Evolutionary conservation across 2,113 vertebrate genomes (phyloP).

Genomic region (Cavia porcellus): DNA sequence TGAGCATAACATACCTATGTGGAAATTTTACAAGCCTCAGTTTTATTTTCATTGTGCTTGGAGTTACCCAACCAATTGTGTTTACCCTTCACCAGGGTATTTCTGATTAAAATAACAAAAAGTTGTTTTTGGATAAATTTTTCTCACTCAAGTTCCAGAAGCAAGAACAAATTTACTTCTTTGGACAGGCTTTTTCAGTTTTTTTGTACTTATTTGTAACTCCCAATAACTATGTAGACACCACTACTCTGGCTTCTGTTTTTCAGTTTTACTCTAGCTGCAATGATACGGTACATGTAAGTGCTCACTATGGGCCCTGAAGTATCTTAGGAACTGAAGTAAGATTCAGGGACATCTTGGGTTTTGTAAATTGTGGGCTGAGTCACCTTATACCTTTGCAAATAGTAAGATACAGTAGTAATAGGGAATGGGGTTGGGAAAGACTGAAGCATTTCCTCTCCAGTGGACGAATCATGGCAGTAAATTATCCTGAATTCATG

Average conservation of each 20-base stretch:
- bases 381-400: background rate
- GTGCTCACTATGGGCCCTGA: background rate
- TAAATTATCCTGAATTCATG: background rate
- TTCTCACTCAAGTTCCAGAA: background rate
- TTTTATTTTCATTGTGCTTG: background rate
- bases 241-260: background rate
- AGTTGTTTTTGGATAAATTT: background rate
- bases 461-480: background rate
- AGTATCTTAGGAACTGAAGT: background rate
- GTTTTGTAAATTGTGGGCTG: background rate
- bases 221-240: background rate
- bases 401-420: background rate
- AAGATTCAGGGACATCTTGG: background rate
- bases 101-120: background rate
- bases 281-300: background rate
- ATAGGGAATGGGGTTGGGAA: background rate
- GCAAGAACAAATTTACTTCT: background rate
- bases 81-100: background rate
- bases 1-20: no score
- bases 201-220: background rate
- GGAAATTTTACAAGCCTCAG: background rate
- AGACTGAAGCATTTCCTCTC: background rate
- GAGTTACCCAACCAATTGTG: background rate
- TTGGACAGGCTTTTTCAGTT: background rate
- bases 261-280: slow-evolving; percentile 17